Evolutionary conservation across 2,888 invertebrate genomes (phyloP), one percentile per base, ranked within the genome.

Genomic region (Meta bourneti): DNA sequence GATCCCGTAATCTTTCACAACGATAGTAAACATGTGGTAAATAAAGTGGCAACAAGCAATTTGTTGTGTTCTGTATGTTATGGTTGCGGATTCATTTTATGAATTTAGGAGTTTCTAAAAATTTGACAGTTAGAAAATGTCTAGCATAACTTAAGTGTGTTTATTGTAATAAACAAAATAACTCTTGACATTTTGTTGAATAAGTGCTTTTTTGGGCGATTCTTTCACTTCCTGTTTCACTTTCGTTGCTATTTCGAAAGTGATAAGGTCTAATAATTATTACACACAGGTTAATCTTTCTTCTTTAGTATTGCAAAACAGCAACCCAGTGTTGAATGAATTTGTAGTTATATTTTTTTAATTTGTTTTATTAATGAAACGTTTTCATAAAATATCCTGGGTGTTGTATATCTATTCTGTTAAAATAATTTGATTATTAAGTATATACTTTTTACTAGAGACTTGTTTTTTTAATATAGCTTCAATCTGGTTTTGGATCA

Each of bases 11-110:
- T 16, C 11, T 5, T 0, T 9, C 11, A 61, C 8, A 61, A 61
- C 11, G 11, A 9, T 16, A 61, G 8, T 16, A 61, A 61, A 16
- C 8, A 16, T 16, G 16, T 61, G 11, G 16, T 8, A 16, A 16
- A 5, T 11, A 7, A n/a, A 61, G 20, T 79, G 79, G 79, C 79
- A 79, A 61, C 79, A 79, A n/a, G 20, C n/a, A 79, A n/a, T 79
- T 69, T 79, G 79, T 79, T 79, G 16, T 79, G 79, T 79, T 79
- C 79, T 20, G 79, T 61, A 61, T 79, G 79, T 79, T 79, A 61
- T 79, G 79, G 79, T 79, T 79, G 61, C 48, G 69, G 79, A 79
- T 34, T 79, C 20, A 1, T 78, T 8, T 5, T 78, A 48, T 7
- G 16, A 20, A 16, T 61, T 61, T 7, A 61, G 61, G 61, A 61